Evolutionary conservation across 2,888 invertebrate species (phyloP).

Genomic region (Syritta pipiens): DNA sequence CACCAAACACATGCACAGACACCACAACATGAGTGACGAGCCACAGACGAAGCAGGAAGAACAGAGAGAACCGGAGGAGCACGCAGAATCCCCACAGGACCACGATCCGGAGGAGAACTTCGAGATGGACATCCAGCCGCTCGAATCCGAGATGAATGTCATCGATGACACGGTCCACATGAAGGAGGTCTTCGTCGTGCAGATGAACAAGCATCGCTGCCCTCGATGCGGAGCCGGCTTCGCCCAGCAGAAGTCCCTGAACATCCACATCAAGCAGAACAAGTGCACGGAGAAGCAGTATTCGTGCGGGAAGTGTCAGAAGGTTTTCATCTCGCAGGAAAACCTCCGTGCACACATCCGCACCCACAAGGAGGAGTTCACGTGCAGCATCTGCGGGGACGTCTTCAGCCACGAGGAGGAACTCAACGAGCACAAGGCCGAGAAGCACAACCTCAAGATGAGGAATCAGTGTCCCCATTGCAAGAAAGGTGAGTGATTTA

Average conservation of each 20-base stretch:
- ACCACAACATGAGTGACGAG: conserved; percentile 71
- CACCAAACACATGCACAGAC: conserved; percentile 77
- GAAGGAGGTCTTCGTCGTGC: neutral
- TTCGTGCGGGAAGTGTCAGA: conserved; percentile 79
- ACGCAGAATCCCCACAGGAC: neutral
- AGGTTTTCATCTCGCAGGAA: conserved; percentile 81
- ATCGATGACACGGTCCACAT: too few relatives aligned
- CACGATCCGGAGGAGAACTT: neutral
- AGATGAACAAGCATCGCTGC: conserved; percentile 72
- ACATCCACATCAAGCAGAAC: conserved; percentile 76
- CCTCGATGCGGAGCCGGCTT: conserved; percentile 77
- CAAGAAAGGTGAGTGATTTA: conserved; percentile 73
- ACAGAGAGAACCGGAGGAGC: conserved; percentile 71
- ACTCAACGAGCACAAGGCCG: conserved; percentile 79
- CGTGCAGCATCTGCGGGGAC: conserved; percentile 78
- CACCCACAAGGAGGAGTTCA: conserved; percentile 72
- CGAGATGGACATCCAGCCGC: conserved; percentile 74
- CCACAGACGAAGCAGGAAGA: conserved; percentile 74
- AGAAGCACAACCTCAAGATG: conserved; percentile 79
- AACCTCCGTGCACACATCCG: conserved; percentile 81
- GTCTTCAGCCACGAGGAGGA: conserved; percentile 79
- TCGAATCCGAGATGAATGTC: conserved; percentile 54
- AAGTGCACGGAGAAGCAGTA: conserved; percentile 80
- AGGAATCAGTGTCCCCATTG: conserved; percentile 80
- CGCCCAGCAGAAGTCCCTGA: conserved; percentile 74